Base-by-base conservation (phyloP, 1,140 invertebrate genomes). In the Panagrolaimus sp. region DNA sequence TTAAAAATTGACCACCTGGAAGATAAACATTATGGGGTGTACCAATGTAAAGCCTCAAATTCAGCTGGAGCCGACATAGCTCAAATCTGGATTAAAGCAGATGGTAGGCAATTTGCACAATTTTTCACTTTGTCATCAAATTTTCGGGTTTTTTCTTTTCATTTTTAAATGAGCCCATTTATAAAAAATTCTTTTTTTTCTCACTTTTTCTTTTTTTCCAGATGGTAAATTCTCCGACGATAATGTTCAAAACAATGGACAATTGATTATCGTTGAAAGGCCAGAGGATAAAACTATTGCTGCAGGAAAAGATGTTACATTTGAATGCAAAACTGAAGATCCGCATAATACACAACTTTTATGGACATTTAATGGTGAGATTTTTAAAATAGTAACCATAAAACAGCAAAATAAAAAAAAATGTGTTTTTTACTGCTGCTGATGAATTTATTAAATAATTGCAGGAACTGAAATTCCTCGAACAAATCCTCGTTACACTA, bases 21-120 rank as follows among this genome's bases (percentile, higher is more conserved):
- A 73, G 89, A 92, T 80, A 88, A 89, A 70, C 92, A 97, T 84
- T 89, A 91, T 69, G 94, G 93, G 46, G 92, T 96, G 87, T 96
- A 92, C 83, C 94, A 97, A 81, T 98, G 95, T 83, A 89, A 95
- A 72, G 92, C 92, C 0, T 86, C 85, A 43, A 96, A 94, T 81
- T 88, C 89, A 75, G 93, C 90, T 1, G 94, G 94, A 11, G 90
- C 93, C 83, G 89, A 89, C 23, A 92, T 91, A 9, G 89, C 89
- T 65, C 90, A 90, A 71, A 92, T 92, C 5, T 96, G 92, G 92
- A 86, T 97, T 9, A 90, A 90, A 87, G 92, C 94, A 43, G 95
- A 94, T 89, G 94, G 93, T 95, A 88, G 91, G 91, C 90, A 53
- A 62, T 51, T 25, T 78, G 75, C 68, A 61, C 2, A 38, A 38